Base-by-base conservation (phyloP, 2,888 invertebrate species). In the Drepanosiphum platanoidis region DNA sequence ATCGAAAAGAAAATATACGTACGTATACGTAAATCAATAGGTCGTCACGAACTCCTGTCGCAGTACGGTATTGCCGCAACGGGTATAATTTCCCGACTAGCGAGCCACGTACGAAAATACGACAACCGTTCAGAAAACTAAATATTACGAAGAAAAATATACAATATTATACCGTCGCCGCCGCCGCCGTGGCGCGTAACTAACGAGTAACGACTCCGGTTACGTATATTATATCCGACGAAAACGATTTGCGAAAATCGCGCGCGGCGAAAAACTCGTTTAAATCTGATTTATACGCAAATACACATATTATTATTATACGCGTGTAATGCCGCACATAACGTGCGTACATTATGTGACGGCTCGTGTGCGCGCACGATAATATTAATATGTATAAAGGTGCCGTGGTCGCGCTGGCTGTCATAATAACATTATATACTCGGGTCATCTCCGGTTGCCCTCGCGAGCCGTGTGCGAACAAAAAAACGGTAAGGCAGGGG, bases 351-450 rank as follows among this genome's bases (percentile, higher is more conserved):
- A 64, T 18, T 22, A 52, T 52, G 22, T 52, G 52, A 52, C 42
- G 42, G 9, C 18, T 5, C 52, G 15, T 52, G 22, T 52, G 5
- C 22, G 52, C 22, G 22, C 5, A 22, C 22, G 22, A 52, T 5
- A 1, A 61, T 61, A 27, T 27, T 61, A 58, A 27, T 8, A 27
- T 52, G 15, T 52, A 42, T 42, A 42, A 9, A 52, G 27, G 22
- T 22, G 61, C 61, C 7, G 61, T 27, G 8, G 58, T 22, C 36
- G 58, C n/a, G n/a, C n/a, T n/a, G n/a, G n/a, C 58, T 77, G 75
- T 77, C 75, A 77, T 77, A n/a, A n/a, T n/a, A 77, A 77, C 36
- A 77, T 58, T 15, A 61, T 74, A 74, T 27, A 22, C 34, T 61
- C 58, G 75, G 75, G 46, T 66, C 46, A 66, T 46, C 42, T 68